Evolutionary conservation across 2,888 invertebrate species (phyloP).

Genomic region (Mesoligia furuncula): DNA sequence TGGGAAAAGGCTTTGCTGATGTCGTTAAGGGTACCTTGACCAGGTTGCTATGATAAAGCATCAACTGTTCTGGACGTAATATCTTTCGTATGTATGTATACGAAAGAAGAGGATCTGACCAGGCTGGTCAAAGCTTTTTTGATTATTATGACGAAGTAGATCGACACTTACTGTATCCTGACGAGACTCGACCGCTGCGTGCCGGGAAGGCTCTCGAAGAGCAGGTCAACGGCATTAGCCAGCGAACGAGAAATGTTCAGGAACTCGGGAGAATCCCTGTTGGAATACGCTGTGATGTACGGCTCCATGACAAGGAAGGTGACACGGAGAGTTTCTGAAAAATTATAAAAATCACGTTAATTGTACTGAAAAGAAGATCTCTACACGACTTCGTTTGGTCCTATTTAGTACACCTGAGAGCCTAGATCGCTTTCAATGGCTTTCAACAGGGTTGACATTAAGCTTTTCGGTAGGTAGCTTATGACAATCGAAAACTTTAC

Average conservation of each 20-base stretch:
- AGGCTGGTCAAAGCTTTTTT: background rate
- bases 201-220: constrained; percentile 90
- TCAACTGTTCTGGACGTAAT: background rate
- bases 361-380: background rate
- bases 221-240: constrained; percentile 90
- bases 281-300: constrained; percentile 89
- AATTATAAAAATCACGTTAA: background rate
- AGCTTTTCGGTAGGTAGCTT: background rate
- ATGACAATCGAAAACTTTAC: background rate
- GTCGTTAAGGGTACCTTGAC: background rate
- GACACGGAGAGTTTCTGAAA: constrained; percentile 86
- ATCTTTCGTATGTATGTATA: background rate
- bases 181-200: constrained; percentile 92
- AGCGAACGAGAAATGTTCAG: constrained; percentile 90
- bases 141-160: background rate
- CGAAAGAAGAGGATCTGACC: background rate
- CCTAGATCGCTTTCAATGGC: background rate
- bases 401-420: background rate
- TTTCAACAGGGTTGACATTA: background rate
- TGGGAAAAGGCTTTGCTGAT: background rate
- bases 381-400: background rate
- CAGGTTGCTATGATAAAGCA: background rate
- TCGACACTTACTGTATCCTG: constrained; percentile 92
- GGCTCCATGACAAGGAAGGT: constrained; percentile 92
- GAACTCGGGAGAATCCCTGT: constrained; percentile 91